Percentiles rank a stretch among this genome's conserved stretches.
phyloP scores from a whole-genome alignment of 2,888 invertebrate species.

The Sphinx pinastri region DNA sequence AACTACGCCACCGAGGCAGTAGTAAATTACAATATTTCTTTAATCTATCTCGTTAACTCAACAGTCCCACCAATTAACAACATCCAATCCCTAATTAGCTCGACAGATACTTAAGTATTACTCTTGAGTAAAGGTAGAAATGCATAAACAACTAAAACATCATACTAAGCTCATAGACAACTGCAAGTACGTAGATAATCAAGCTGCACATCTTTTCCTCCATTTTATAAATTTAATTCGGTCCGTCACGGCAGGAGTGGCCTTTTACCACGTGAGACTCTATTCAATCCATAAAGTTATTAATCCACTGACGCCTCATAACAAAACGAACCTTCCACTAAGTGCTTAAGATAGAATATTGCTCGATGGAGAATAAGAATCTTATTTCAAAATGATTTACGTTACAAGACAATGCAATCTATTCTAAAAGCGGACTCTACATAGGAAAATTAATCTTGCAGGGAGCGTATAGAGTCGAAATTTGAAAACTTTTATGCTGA shows the following conservation, averaged over 20 bases:
- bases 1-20: no score
- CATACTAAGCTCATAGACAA: slow-evolving; percentile 1
- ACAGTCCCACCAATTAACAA: no score
- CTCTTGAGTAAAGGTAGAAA: no score
- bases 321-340: slow-evolving; percentile 7
- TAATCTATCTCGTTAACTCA: no score
- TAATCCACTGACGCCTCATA: neutral
- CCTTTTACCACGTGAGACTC: slow-evolving; percentile 65
- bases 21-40: neutral
- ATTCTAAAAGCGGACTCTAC: slow-evolving; percentile 52
- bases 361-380: slow-evolving; percentile 28
- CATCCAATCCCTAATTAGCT: slow-evolving; percentile 1
- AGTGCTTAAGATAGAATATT: neutral
- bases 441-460: slow-evolving; percentile 40
- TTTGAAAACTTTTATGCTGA: slow-evolving; percentile 34
- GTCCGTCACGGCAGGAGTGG: slow-evolving; percentile 64
- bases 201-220: slow-evolving; percentile 39
- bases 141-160: slow-evolving; percentile 1
- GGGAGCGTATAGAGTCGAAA: slow-evolving; percentile 42
- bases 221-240: slow-evolving; percentile 63
- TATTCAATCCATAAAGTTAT: slow-evolving; percentile 28
- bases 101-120: neutral
- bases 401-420: slow-evolving; percentile 80
- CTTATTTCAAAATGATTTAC: slow-evolving; percentile 75
- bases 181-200: slow-evolving; percentile 34